Evolutionary conservation across 2,797 vertebrate species (phyloP), one percentile per base, ranked within the genome.

Genomic region (Pipistrellus pipistrellus): DNA sequence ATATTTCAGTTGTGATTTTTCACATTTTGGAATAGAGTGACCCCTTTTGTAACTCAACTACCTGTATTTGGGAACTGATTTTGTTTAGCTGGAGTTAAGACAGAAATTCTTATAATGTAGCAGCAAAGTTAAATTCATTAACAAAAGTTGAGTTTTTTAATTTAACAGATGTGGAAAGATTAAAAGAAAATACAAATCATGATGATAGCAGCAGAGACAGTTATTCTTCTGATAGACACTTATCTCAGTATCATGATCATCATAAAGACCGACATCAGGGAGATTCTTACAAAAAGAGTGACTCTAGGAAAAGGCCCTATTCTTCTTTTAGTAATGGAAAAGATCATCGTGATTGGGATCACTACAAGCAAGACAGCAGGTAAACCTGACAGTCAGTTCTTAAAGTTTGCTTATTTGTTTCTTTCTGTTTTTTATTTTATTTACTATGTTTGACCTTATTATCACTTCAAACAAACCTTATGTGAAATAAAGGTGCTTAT

Each of bases 201-300:
- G 99, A 99, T 18, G 99, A 99, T 82, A 99, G 99, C 98, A 99
- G 99, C 98, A 99, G 99, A 96, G 99, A 99, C 97, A 99, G 99
- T 97, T 99, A 99, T 53, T 99, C 99, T 95, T 99, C 99, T 7
- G 99, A 99, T 41, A 98, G 99, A 62, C 99, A 99, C 90, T 98
- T 98, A 82, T 98, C 99, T 53, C 98, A 99, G 2, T 98, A 99
- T 59, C 98, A 99, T 0, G 99, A 99, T 18, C 98, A 99, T 97
- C 98, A 98, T 90, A 99, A 99, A 97, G 99, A 99, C 71, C 98
- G 99, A 38, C 99, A 99, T 96, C 97, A 98, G 77, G 98, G 98
- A 2, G 99, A 99, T 71, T 44, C 98, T 57, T 99, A 99, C 96
- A 99, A 99, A 97, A 99, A 99, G 98, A 97, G 96, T 68, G 98